A percentile compares a stretch with the other conserved stretches of the same genome.
phyloP scores from a whole-genome alignment of 1,140 invertebrate species.

The Dreissena rostriformis region DNA sequence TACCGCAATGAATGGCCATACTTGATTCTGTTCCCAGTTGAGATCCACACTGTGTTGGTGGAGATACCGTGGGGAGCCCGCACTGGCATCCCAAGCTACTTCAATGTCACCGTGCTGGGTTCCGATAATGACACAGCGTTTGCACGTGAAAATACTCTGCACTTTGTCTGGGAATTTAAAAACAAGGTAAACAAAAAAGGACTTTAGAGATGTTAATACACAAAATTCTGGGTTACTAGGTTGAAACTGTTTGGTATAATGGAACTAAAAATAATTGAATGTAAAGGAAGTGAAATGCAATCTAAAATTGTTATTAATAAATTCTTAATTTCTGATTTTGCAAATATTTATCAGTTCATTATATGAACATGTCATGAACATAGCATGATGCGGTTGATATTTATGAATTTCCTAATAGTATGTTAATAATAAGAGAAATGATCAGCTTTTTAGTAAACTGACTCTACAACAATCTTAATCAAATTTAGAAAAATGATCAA shows the following conservation, averaged over 20 bases:
- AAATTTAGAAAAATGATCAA: no score
- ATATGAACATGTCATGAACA: neutral
- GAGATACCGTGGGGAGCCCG: conserved; percentile 54
- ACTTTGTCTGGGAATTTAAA: conserved; percentile 55
- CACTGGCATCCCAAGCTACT: conserved; percentile 42
- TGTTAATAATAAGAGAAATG: neutral
- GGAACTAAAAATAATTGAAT: no score
- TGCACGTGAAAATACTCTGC: conserved; percentile 24
- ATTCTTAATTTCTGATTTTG: no score
- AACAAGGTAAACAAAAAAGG: conserved; percentile 46
- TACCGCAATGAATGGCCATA: neutral
- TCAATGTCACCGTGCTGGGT: conserved; percentile 51
- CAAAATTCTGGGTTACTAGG: no score
- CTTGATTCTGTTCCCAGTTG: conserved; percentile 17
- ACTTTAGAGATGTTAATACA: no score
- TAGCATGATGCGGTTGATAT: neutral
- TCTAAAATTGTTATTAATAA: no score
- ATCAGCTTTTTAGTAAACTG: neutral
- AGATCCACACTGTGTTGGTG: conserved; percentile 40
- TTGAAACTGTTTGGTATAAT: no score
- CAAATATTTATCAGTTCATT: neutral
- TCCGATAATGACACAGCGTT: conserved; percentile 31
- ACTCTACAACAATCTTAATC: no score
- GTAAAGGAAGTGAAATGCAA: no score
- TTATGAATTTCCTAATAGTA: neutral